phyloP scores from a whole-genome alignment of 2,888 invertebrate genomes.

The Coenonympha glycerion region DNA sequence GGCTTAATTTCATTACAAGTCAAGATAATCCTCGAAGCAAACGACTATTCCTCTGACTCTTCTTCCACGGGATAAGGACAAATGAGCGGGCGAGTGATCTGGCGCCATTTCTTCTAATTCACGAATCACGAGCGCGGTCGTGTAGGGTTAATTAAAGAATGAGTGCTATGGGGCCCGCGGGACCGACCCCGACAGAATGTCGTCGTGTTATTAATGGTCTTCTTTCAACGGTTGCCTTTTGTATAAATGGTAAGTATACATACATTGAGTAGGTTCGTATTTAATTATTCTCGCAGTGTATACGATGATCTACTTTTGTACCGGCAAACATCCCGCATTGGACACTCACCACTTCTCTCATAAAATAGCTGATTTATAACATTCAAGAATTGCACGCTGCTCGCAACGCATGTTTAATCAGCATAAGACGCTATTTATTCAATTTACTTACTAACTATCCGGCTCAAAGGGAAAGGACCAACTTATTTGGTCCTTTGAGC shows the following conservation, averaged over 20 bases:
- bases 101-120: slow-evolving; percentile 62
- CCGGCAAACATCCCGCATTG: too few relatives aligned
- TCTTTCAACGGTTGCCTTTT: slow-evolving; percentile 16
- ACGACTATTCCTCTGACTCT: slow-evolving; percentile 28
- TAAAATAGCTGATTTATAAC: too few relatives aligned
- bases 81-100: slow-evolving; percentile 55
- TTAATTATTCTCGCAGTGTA: too few relatives aligned
- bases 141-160: slow-evolving; percentile 61
- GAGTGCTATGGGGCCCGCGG: slow-evolving; percentile 35
- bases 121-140: slow-evolving; percentile 40
- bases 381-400: too few relatives aligned
- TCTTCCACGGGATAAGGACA: slow-evolving; percentile 48
- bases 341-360: too few relatives aligned
- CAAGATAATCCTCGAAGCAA: slow-evolving; percentile 13
- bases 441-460: too few relatives aligned
- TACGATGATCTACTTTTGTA: too few relatives aligned
- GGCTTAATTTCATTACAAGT: not conserved
- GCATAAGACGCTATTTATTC: too few relatives aligned
- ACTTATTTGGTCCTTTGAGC: not conserved
- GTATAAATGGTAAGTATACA: too few relatives aligned
- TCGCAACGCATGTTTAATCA: too few relatives aligned
- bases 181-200: slow-evolving; percentile 48
- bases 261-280: too few relatives aligned
- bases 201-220: slow-evolving; percentile 41
- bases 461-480: too few relatives aligned